Evolutionary conservation across 2,113 vertebrate species (phyloP).

Genomic region (Motacilla alba): DNA sequence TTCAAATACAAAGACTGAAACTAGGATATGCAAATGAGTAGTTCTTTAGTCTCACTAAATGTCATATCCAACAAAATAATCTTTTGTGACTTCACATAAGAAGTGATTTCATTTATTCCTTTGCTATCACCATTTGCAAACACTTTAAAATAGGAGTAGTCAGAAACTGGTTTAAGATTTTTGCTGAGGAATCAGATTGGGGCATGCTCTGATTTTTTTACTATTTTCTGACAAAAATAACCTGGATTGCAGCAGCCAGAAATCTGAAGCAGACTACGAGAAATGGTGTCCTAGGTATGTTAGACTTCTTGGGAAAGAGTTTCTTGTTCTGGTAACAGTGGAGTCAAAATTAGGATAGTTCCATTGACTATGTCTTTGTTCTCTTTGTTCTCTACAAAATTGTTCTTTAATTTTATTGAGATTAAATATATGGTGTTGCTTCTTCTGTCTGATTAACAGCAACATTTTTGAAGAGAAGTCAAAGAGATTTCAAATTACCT

Average conservation of each 20-base stretch:
- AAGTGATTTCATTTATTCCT: neutral
- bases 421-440: neutral
- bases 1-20: constrained; percentile 31
- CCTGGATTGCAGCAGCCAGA: neutral
- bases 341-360: neutral
- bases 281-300: neutral
- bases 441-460: neutral
- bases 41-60: neutral
- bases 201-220: neutral
- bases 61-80: neutral
- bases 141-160: neutral
- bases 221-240: neutral
- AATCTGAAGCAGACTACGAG: neutral
- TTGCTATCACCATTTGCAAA: neutral
- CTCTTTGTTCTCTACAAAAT: neutral
- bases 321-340: neutral
- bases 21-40: neutral
- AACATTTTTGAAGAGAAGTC: neutral
- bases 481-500: constrained; percentile 30
- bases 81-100: neutral
- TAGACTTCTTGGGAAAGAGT: neutral
- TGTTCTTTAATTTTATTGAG: neutral
- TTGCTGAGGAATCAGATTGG: neutral
- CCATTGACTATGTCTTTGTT: neutral
- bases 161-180: neutral